Evolutionary conservation across 2,113 vertebrate genomes (phyloP).

Genomic region (Ophthalmolycus amberensis): DNA sequence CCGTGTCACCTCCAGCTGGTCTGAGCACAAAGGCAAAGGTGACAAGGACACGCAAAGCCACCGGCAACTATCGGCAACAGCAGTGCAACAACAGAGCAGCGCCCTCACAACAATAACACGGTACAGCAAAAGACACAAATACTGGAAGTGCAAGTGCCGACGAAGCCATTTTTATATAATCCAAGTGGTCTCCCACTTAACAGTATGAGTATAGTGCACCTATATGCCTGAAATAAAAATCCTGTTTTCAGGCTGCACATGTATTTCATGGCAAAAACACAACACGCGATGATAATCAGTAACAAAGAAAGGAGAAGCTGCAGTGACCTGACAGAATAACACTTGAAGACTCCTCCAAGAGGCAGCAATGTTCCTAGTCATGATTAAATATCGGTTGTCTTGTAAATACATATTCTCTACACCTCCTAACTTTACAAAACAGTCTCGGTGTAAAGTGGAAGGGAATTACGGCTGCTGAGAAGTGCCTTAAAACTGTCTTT

Average conservation of each 20-base stretch:
- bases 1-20: slow-evolving; percentile 79
- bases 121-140: slow-evolving; percentile 3
- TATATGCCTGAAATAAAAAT: neutral
- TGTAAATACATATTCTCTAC: neutral
- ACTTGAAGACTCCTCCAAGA: slow-evolving; percentile 1
- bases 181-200: neutral
- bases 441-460: neutral
- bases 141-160: neutral
- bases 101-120: slow-evolving; percentile 1
- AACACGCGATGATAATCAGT: neutral
- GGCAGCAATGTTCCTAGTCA: neutral
- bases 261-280: slow-evolving; percentile 4
- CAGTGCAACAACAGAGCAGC: slow-evolving; percentile 41
- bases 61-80: slow-evolving; percentile 31
- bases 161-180: neutral
- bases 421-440: neutral
- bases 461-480: neutral
- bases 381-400: neutral
- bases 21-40: slow-evolving; percentile 70
- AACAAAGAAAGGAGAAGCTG: slow-evolving; percentile 10
- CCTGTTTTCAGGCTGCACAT: neutral
- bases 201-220: neutral
- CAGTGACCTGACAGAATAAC: slow-evolving; percentile 33
- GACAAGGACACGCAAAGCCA: slow-evolving; percentile 71
- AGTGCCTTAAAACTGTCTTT: slow-evolving; percentile 43